These are phyloP conservation scores for Neolamprologus variostigma DNA, from an alignment of 2,113 vertebrate species.

Conservation along the genomic window DNA sequence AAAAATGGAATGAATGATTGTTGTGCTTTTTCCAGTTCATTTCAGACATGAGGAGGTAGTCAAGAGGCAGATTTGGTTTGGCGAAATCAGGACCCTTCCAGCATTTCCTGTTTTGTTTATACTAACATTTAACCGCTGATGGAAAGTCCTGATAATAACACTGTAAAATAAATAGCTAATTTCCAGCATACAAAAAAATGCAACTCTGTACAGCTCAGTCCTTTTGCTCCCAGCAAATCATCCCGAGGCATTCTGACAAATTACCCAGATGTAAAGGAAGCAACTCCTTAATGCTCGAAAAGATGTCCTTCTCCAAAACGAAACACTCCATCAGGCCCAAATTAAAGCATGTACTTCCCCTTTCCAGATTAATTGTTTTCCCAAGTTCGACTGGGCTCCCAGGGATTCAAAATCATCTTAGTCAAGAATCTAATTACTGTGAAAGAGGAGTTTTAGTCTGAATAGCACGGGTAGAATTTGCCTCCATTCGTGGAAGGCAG, in stretches of 20 bases:
- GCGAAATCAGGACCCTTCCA: not conserved
- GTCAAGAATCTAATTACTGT: constrained; percentile 61
- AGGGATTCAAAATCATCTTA: constrained; percentile 48
- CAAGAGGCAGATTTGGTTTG: not conserved
- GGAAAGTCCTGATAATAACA: not conserved
- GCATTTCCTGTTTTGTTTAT: not conserved
- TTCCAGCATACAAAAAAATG: not conserved
- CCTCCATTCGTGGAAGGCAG: constrained; percentile 16
- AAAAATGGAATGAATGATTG: not conserved
- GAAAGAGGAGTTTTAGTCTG: constrained; percentile 44
- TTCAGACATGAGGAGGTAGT: not conserved
- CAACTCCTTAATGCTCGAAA: constrained; percentile 19
- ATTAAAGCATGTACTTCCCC: constrained; percentile 41
- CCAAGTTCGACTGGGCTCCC: constrained; percentile 14
- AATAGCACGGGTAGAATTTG: constrained; percentile 44
- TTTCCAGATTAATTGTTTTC: constrained; percentile 52
- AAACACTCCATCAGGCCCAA: constrained; percentile 53
- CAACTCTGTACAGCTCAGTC: not conserved
- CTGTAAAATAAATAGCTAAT: not conserved
- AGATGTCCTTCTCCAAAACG: constrained; percentile 20
- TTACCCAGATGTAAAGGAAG: constrained; percentile 26
- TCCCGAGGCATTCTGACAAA: constrained; percentile 4
- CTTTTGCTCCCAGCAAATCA: constrained; percentile 5
- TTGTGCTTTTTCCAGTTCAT: not conserved
- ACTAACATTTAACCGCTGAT: not conserved